Evolutionary conservation across 2,888 invertebrate species (phyloP).

Genomic region (Eugnorisma glareosa): DNA sequence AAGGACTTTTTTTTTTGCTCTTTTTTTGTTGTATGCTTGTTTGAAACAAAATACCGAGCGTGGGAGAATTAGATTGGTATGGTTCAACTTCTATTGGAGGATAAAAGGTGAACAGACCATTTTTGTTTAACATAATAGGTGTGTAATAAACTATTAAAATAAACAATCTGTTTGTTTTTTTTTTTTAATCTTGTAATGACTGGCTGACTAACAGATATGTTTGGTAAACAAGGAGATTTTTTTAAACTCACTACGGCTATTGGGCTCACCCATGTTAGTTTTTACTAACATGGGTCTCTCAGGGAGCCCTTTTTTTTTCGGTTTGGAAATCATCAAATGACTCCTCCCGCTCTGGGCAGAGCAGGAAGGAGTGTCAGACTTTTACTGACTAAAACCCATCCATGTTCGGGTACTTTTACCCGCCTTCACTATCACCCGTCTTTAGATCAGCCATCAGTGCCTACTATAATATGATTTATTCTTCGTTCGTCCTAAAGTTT

Average conservation of each 20-base stretch:
- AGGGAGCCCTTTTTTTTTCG: too few relatives aligned
- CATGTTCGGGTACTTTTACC: too few relatives aligned
- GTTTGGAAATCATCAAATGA: too few relatives aligned
- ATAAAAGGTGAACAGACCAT: constrained; percentile 26
- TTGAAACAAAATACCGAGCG: constrained; percentile 53
- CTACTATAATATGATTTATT: too few relatives aligned
- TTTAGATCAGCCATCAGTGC: background rate
- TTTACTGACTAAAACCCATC: too few relatives aligned
- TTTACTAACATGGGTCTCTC: background rate
- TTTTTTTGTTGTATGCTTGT: constrained; percentile 50
- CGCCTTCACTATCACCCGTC: background rate
- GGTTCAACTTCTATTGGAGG: constrained; percentile 25
- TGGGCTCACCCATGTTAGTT: too few relatives aligned
- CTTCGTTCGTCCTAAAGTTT: too few relatives aligned
- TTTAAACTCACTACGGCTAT: background rate
- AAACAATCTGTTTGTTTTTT: background rate
- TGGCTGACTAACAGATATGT: background rate
- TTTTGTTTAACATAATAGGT: constrained; percentile 29
- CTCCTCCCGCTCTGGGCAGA: too few relatives aligned
- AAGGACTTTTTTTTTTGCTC: constrained; percentile 44
- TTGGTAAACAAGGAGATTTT: background rate
- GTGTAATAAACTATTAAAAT: constrained; percentile 18
- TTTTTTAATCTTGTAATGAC: background rate
- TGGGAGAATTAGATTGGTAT: constrained; percentile 58
- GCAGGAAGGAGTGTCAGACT: too few relatives aligned